These are phyloP conservation scores for Ageneiosus marmoratus DNA, from an alignment of 2,113 vertebrate genomes.

Conservation along the genomic window DNA sequence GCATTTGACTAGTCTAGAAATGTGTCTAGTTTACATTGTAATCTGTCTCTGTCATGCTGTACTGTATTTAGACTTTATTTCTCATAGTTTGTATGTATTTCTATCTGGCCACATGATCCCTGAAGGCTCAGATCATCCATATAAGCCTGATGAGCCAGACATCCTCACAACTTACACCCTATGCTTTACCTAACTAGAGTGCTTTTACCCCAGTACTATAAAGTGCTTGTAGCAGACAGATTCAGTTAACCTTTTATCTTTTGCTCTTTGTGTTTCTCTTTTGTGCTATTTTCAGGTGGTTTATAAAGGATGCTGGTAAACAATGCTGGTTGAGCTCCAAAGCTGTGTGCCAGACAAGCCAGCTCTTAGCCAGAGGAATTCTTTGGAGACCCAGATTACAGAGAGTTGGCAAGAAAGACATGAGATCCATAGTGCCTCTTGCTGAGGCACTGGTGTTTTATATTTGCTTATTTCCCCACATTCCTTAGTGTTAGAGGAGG, in stretches of 20 bases:
- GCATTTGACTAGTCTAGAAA: background rate
- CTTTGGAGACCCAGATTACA: constrained; percentile 55
- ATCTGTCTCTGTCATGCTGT: background rate
- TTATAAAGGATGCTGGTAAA: constrained; percentile 58
- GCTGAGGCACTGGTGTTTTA: constrained; percentile 74
- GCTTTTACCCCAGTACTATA: constrained; percentile 1
- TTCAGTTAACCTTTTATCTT: background rate
- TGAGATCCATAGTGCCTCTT: constrained; percentile 63
- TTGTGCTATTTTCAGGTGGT: constrained; percentile 58
- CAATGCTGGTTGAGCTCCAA: constrained; percentile 60
- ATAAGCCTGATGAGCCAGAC: background rate
- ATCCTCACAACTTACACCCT: background rate
- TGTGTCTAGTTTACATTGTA: background rate
- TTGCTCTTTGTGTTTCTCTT: background rate
- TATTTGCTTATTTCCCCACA: constrained; percentile 75
- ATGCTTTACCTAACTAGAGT: background rate
- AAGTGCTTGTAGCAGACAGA: constrained; percentile 3
- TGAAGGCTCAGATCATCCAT: background rate
- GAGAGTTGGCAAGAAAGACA: constrained; percentile 56
- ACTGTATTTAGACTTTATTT: background rate
- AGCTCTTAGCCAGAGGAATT: constrained; percentile 59
- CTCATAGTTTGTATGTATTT: background rate
- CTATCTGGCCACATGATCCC: background rate
- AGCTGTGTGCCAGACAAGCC: constrained; percentile 53
- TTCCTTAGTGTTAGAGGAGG: constrained; percentile 66